phyloP scores from a whole-genome alignment of 2,888 invertebrate species.

The Nephrocerus scutellatus region DNA sequence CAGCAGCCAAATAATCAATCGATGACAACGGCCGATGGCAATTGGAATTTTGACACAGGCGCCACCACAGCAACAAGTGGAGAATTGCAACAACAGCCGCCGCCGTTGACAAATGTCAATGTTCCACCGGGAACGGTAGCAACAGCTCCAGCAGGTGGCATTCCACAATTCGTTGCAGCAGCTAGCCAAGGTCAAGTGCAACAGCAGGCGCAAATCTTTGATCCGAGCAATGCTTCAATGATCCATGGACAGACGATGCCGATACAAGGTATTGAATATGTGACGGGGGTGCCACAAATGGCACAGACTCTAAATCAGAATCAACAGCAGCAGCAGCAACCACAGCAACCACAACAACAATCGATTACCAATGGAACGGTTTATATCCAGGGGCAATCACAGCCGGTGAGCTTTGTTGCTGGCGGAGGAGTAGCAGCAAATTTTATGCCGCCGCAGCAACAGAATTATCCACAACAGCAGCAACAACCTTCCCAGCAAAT shows the following conservation, averaged over 20 bases:
- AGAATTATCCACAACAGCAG: slow-evolving; percentile 21
- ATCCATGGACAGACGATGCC: slow-evolving; percentile 48
- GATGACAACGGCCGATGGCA: slow-evolving; percentile 36
- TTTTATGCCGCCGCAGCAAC: slow-evolving; percentile 3
- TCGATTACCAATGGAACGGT: slow-evolving; percentile 13
- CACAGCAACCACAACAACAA: slow-evolving; percentile 49
- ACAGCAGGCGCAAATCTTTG: too few relatives aligned
- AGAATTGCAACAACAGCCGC: slow-evolving; percentile 38
- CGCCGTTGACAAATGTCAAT: slow-evolving; percentile 50
- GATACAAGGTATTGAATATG: slow-evolving; percentile 9
- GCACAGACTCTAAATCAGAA: slow-evolving; percentile 8
- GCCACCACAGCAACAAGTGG: slow-evolving; percentile 23
- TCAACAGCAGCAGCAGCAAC: slow-evolving; percentile 33
- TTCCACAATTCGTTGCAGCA: slow-evolving; percentile 32
- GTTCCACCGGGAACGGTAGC: slow-evolving; percentile 44
- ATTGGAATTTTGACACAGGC: slow-evolving; percentile 36
- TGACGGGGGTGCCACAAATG: slow-evolving; percentile 16
- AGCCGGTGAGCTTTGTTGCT: slow-evolving; percentile 22
- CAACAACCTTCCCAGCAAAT: slow-evolving; percentile 27
- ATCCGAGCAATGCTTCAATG: slow-evolving; percentile 6
- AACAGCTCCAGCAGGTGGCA: slow-evolving; percentile 48
- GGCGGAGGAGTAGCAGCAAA: slow-evolving; percentile 1
- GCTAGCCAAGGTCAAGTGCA: slow-evolving; percentile 12
- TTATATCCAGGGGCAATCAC: slow-evolving; percentile 29
- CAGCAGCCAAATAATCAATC: too few relatives aligned